These are phyloP conservation scores for Coleophora deauratella DNA, from an alignment of 2,888 invertebrate genomes.

Conservation along the genomic window DNA sequence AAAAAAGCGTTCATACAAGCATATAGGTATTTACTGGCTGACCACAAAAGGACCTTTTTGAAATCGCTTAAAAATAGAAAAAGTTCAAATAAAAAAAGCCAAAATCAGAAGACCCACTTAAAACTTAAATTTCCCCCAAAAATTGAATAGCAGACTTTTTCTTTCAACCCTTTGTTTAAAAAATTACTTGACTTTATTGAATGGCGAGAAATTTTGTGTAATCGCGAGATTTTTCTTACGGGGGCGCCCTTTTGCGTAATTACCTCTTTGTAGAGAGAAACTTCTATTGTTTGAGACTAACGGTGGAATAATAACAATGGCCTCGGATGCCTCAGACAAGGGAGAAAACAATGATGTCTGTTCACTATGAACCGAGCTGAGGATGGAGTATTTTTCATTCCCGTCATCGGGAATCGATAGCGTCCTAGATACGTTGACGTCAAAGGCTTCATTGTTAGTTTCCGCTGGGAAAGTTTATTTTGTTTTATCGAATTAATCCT, in stretches of 20 bases:
- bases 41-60: too few species aligned
- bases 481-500: too few species aligned
- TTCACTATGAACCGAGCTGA: conserved; percentile 40
- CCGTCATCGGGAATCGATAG: conserved; percentile 41
- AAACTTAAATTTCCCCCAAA: conserved; percentile 6
- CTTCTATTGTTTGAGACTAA: conserved; percentile 56
- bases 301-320: conserved; percentile 56
- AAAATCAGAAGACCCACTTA: not conserved
- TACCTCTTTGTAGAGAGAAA: conserved; percentile 56
- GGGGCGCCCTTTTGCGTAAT: conserved; percentile 49
- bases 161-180: conserved; percentile 1
- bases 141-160: conserved; percentile 9
- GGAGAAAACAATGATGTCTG: conserved; percentile 66
- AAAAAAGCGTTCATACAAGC: too few species aligned
- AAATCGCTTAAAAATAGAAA: too few species aligned
- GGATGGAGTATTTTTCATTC: conserved; percentile 37
- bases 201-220: conserved; percentile 35
- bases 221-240: conserved; percentile 40
- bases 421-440: not conserved
- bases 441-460: too few species aligned
- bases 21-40: too few species aligned
- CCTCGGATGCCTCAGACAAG: conserved; percentile 28
- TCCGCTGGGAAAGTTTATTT: too few species aligned
- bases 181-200: not conserved
- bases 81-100: conserved; percentile 2